Conservation (phyloP, 2,797 vertebrate species). For the Selene dorsalis region DNA sequence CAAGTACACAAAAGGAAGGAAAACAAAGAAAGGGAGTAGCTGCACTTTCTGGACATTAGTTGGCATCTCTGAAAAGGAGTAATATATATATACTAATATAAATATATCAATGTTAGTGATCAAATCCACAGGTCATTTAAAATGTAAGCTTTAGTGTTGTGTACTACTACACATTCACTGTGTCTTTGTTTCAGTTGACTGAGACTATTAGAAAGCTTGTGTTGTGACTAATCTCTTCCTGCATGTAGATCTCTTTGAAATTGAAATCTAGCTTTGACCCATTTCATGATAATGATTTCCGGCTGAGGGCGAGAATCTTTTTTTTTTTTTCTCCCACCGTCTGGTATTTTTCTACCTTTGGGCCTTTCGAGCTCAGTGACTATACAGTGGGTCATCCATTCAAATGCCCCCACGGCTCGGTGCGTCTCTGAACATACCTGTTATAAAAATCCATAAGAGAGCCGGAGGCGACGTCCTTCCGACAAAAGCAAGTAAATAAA, state of each 20-base stretch:
- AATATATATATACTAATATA: too few relatives aligned
- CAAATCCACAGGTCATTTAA: too few relatives aligned
- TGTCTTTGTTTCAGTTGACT: neutral
- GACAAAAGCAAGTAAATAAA: neutral
- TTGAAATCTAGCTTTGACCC: conserved; percentile 21
- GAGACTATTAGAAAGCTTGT: neutral
- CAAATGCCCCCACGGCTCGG: neutral
- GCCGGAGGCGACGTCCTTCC: neutral
- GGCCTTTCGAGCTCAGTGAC: neutral
- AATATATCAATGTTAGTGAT: too few relatives aligned
- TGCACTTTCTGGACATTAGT: too few relatives aligned
- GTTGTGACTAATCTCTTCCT: conserved; percentile 4
- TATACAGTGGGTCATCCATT: neutral
- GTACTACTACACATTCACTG: neutral
- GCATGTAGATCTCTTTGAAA: neutral
- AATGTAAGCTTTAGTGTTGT: too few relatives aligned
- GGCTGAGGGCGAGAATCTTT: neutral
- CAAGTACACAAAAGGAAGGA: too few relatives aligned
- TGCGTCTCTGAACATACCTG: neutral
- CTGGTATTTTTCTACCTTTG: neutral
- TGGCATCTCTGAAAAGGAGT: too few relatives aligned
- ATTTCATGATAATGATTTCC: conserved; percentile 33
- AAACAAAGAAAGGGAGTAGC: too few relatives aligned
- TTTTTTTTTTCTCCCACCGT: neutral
- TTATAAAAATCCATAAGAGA: conserved; percentile 1